Conservation (phyloP, 2,113 vertebrate species). For the Caretta caretta region DNA sequence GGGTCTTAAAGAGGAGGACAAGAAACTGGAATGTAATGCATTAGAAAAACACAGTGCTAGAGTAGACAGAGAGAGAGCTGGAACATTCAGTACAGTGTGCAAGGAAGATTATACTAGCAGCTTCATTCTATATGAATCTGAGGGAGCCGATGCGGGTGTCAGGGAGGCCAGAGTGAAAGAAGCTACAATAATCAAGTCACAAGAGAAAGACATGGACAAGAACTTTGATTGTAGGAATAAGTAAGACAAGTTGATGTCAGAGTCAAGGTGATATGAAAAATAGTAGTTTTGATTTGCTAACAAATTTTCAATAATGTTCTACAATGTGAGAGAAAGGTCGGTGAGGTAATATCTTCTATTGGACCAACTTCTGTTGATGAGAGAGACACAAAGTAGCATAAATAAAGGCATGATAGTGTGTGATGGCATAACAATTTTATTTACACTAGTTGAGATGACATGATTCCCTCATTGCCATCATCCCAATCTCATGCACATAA, state of each 20-base stretch:
- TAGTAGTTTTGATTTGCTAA: too few relatives aligned
- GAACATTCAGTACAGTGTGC: too few relatives aligned
- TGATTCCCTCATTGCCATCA: background rate
- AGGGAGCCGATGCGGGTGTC: background rate
- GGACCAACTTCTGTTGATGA: too few relatives aligned
- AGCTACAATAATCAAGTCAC: background rate
- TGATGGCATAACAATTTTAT: rapidly evolving
- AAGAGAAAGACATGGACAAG: background rate
- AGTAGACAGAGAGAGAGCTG: background rate
- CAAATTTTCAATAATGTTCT: background rate
- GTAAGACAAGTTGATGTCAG: background rate
- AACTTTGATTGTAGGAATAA: background rate
- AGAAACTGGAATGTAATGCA: background rate
- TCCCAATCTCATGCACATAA: background rate
- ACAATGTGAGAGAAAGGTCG: too few relatives aligned
- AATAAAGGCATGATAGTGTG: background rate
- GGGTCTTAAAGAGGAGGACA: background rate
- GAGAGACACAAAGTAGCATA: background rate
- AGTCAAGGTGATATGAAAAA: too few relatives aligned
- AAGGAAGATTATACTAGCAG: background rate
- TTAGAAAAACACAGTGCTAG: background rate
- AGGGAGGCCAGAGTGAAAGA: rapidly evolving
- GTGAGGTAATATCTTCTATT: too few relatives aligned
- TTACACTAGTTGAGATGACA: background rate
- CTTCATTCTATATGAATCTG: background rate